Evolutionary conservation across 2,888 invertebrate genomes (phyloP).

Genomic region (Frankliniella intonsa): DNA sequence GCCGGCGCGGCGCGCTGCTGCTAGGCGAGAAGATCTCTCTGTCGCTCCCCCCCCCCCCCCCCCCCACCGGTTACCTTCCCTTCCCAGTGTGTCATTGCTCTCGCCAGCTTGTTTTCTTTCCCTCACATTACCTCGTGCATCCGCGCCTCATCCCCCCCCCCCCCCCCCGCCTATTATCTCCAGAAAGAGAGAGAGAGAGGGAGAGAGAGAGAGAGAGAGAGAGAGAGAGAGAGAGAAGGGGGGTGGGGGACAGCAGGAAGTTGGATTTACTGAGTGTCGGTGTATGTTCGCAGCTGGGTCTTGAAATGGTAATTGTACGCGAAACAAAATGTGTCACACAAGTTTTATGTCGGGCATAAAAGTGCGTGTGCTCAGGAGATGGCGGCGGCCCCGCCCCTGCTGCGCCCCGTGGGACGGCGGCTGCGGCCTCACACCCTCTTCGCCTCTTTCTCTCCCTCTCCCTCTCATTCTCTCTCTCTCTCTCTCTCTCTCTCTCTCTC

Average conservation of each 20-base stretch:
- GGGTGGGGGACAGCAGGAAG: background rate
- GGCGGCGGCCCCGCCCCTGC: background rate
- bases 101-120: background rate
- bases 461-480: background rate
- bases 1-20: too few relatives aligned
- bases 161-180: background rate
- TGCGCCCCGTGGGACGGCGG: too few relatives aligned
- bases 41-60: background rate
- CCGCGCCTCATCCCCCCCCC: background rate
- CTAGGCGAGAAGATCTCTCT: background rate
- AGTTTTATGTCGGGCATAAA: constrained; percentile 19
- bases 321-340: constrained; percentile 24
- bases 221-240: background rate
- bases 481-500: background rate
- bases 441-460: background rate
- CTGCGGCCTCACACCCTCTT: too few relatives aligned
- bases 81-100: background rate
- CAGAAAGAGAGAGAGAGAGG: background rate
- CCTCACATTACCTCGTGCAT: background rate
- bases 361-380: constrained; percentile 1
- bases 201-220: background rate
- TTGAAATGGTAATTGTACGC: constrained; percentile 19
- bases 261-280: background rate
- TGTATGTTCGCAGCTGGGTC: constrained; percentile 13
- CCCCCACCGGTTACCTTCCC: background rate